Evolutionary conservation across 2,888 invertebrate species (phyloP), one percentile per base, ranked within the genome.

Genomic region (Panorpa germanica): DNA sequence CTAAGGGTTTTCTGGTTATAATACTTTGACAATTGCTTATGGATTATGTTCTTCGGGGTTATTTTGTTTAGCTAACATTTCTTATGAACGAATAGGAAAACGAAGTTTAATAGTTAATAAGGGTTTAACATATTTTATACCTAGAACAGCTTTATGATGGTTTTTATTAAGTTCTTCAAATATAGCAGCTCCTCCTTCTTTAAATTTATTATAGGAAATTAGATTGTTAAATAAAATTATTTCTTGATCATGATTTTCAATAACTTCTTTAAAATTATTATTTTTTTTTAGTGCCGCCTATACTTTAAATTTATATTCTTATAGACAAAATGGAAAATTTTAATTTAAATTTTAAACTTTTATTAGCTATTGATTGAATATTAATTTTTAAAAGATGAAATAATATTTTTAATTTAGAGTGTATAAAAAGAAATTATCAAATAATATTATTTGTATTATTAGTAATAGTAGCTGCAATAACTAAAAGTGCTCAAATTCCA

Each of bases 191-290:
- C 72, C 74, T 2, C 67, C 70, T 3, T 64, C 68, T 6, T 54
- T 73, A 51, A 72, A 71, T 66, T 64, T 73, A 50, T 47, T 70
- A 37, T 61, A 69, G 0, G 71, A 74, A 52, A 63, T 74, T 64
- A 54, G 61, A 37, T 57, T 72, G 48, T 59, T 72, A 53, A 64
- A 63, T 56, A 61, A 61, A 38, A 46, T 70, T 45, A 37, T 70
- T 25, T 52, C 52, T 18, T 66, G 61, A 50, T 61, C 57, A 34
- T 53, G 45, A 35, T 20, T 57, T 32, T 49, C 49, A n/a, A 57
- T 69, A 47, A 38, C 66, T 43, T 46, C 58, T 40, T 57, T 71
- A 50, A 51, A 59, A 40, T 49, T 68, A 39, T 50, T 65, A 43
- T 65, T 63, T 44, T 71, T 73, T 62, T 64, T 72, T 58, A 64